A percentile compares a stretch with the other conserved stretches of the same genome.
Evolutionary conservation across 35 echinoderm and acorn worm genomes (phyloP).

Genomic region (Heliocidaris erythrogramma): DNA sequence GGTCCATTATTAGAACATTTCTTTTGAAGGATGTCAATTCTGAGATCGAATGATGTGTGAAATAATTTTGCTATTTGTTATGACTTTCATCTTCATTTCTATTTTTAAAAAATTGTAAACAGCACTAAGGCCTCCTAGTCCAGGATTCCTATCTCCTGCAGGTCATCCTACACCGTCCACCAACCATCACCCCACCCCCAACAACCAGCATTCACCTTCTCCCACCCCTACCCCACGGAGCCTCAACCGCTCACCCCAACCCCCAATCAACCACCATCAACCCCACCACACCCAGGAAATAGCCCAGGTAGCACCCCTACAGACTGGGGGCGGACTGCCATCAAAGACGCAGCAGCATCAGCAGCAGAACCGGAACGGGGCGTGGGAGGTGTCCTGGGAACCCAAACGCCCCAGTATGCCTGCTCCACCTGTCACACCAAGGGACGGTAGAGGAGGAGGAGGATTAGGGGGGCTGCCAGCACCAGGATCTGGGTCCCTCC

Average conservation of each 20-base stretch:
- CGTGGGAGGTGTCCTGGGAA: constrained; percentile 45
- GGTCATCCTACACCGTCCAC: neutral
- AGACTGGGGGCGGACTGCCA: neutral
- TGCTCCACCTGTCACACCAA: constrained; percentile 19
- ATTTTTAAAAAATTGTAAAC: constrained; percentile 24
- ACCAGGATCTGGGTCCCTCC: neutral
- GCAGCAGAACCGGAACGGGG: constrained; percentile 20
- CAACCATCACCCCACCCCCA: constrained; percentile 19
- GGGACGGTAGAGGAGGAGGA: neutral
- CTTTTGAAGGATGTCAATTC: neutral
- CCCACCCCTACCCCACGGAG: constrained; percentile 26
- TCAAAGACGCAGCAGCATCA: neutral
- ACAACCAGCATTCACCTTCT: neutral
- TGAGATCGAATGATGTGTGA: neutral
- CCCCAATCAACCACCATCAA: constrained; percentile 7
- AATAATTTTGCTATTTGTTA: neutral
- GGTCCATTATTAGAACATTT: no score
- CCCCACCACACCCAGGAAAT: constrained; percentile 1
- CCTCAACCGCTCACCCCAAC: constrained; percentile 30
- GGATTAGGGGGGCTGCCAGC: neutral
- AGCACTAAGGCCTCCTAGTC: constrained; percentile 41
- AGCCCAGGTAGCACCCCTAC: constrained; percentile 35
- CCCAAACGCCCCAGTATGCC: constrained; percentile 44
- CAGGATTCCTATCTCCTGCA: constrained; percentile 11
- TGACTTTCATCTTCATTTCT: neutral